Evolutionary conservation across 2,888 invertebrate genomes (phyloP), one percentile per base, ranked within the genome.

Genomic region (Oscheius myriophilus): DNA sequence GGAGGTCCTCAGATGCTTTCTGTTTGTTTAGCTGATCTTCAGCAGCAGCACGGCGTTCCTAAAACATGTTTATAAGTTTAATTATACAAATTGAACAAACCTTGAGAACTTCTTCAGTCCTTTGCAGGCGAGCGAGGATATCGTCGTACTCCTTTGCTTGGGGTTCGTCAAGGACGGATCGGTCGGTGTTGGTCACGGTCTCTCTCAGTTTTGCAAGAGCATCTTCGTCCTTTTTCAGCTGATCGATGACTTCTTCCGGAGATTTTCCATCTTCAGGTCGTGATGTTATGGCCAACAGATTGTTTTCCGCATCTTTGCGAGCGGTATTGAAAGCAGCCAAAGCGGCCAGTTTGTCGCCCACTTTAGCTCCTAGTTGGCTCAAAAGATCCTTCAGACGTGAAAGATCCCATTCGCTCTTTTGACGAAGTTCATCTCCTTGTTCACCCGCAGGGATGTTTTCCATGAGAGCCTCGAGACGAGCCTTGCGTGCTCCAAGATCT

Each of bases 341-440:
- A 59, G 79, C 76, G 46, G 76, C 76, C 33, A 76, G 58, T 52
- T 76, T 76, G 68, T 79, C 76, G 33, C 76, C 79, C 63, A 79
- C 72, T 26, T 72, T 73, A 52, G 67, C 69, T 52, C 72, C 73
- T 26, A 79, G 70, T 51, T 70, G 62, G 63, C 69, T 72, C 59
- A 77, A 65, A 33, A 73, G 67, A 55, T 76, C 75, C 62, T 79
- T 73, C 57, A 79, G 69, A 53, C 67, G 61, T 12, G 76, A 75
- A 52, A 77, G 67, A 71, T 75, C 79, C 74, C 75, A 76, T 57
- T 69, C 67, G 55, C 73, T 75, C 72, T 72, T 74, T 59, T 72
- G 64, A 26, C 73, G 69, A 54, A 78, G 69, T 64, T 76, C 74
- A 43, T 75, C 70, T 52, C 70, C 73, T 61, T 71, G 73, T 63